Conservation (phyloP, 2,888 invertebrate species). For the Sylvicola cinctus region DNA sequence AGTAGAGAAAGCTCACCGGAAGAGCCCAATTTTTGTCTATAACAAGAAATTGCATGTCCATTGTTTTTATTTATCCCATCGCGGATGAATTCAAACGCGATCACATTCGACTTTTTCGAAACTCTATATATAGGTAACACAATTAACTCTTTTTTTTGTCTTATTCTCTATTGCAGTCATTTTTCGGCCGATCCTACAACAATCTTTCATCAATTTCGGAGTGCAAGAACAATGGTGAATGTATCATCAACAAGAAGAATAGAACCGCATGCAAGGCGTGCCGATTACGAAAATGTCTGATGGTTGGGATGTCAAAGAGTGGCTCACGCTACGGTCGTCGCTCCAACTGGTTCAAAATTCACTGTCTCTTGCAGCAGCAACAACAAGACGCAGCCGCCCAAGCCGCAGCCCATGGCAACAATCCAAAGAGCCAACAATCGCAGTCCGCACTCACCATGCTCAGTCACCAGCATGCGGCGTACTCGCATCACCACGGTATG, state of each 20-base stretch:
- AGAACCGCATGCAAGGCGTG: conserved; percentile 84
- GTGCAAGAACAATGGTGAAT: conserved; percentile 80
- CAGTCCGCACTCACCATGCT: conserved; percentile 28
- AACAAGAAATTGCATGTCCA: too few species aligned
- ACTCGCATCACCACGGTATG: conserved; percentile 26
- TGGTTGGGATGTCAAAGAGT: conserved; percentile 82
- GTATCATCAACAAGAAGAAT: conserved; percentile 83
- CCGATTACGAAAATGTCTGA: conserved; percentile 62
- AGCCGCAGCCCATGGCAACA: too few species aligned
- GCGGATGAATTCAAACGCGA: too few species aligned
- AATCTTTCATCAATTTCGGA: conserved; percentile 73
- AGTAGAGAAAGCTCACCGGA: too few species aligned
- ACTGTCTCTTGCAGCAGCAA: conserved; percentile 71
- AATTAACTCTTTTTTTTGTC: too few species aligned
- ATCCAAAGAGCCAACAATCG: too few species aligned
- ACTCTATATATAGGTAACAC: too few species aligned
- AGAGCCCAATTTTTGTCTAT: too few species aligned
- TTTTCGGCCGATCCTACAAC: conserved; percentile 83
- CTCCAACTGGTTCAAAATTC: conserved; percentile 89
- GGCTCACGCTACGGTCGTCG: conserved; percentile 76
- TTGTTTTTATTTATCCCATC: too few species aligned
- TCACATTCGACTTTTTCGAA: too few species aligned
- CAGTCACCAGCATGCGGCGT: conserved; percentile 21
- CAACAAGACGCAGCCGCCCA: too few species aligned
- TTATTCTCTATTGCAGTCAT: conserved; percentile 53